A percentile compares a stretch with the other conserved stretches of the same genome.
These are phyloP conservation scores for Psilopogon haemacephalus DNA, from an alignment of 2,113 vertebrate genomes.

Conservation along the genomic window DNA sequence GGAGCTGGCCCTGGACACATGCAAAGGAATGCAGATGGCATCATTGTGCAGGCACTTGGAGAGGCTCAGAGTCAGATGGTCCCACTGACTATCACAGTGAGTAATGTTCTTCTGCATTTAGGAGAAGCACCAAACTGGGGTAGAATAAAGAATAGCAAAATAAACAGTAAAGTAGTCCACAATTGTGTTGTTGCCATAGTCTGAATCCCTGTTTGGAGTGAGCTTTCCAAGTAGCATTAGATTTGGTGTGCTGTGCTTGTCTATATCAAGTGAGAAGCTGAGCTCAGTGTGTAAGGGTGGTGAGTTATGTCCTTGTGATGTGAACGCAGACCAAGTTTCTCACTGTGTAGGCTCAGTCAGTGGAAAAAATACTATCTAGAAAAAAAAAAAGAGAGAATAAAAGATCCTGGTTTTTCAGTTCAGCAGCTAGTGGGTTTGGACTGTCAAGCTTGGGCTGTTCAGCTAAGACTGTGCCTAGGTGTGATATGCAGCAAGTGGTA, in stretches of 20 bases:
- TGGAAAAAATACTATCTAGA: background rate
- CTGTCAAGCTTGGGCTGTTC: background rate
- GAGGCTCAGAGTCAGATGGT: background rate
- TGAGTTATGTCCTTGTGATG: background rate
- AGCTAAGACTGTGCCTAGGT: background rate
- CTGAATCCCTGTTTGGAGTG: background rate
- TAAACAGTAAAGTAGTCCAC: background rate
- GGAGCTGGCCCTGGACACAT: background rate
- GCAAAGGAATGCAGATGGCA: rapidly evolving
- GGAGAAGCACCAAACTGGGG: background rate
- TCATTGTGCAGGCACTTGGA: rapidly evolving
- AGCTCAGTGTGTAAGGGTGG: background rate
- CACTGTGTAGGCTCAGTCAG: background rate
- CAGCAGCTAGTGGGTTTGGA: background rate
- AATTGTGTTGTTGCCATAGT: background rate
- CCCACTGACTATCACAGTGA: rapidly evolving
- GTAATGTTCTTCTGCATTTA: background rate
- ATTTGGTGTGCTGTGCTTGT: background rate
- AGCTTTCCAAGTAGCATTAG: background rate
- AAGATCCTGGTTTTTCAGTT: background rate
- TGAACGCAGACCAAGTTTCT: background rate
- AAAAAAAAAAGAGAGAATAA: background rate
- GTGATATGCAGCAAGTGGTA: background rate
- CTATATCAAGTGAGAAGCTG: background rate
- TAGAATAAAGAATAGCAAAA: background rate